Percentiles rank a stretch among this genome's conserved stretches.
These are phyloP conservation scores for Premnoplex brunnescens DNA, from an alignment of 2,797 vertebrate species.

Conservation along the genomic window DNA sequence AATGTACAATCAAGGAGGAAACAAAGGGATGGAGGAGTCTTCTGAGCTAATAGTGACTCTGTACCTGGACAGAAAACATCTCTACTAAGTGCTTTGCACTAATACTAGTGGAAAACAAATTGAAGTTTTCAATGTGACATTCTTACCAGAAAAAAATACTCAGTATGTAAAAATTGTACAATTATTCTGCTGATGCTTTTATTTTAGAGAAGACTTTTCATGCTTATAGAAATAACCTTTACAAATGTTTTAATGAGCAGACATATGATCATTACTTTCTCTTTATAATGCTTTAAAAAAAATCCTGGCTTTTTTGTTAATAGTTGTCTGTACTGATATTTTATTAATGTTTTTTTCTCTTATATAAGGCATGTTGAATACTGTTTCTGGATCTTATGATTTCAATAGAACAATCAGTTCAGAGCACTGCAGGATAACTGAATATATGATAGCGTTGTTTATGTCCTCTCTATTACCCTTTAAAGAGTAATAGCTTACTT, in stretches of 20 bases:
- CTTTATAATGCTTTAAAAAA: not conserved
- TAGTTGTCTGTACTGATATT: not conserved
- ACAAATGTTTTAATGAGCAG: not conserved
- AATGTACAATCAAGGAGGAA: not conserved
- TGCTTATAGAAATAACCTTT: not conserved
- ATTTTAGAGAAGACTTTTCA: not conserved
- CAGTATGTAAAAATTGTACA: not conserved
- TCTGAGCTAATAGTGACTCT: not conserved
- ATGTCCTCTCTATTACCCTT: not conserved
- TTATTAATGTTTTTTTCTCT: not conserved
- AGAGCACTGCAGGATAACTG: not conserved
- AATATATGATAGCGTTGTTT: not conserved
- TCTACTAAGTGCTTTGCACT: not conserved
- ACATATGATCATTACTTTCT: not conserved
- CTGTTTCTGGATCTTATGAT: not conserved
- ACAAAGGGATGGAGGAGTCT: not conserved
- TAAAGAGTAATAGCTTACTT: not conserved
- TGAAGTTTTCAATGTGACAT: not conserved
- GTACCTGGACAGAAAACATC: not conserved
- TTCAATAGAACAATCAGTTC: not conserved
- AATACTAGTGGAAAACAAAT: not conserved
- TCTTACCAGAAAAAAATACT: not conserved
- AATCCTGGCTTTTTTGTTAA: not conserved
- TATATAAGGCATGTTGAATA: not conserved
- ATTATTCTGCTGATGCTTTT: not conserved